Evolutionary conservation across 1,140 invertebrate genomes (phyloP), one percentile per base, ranked within the genome.

Genomic region (Neodiprion virginianus): DNA sequence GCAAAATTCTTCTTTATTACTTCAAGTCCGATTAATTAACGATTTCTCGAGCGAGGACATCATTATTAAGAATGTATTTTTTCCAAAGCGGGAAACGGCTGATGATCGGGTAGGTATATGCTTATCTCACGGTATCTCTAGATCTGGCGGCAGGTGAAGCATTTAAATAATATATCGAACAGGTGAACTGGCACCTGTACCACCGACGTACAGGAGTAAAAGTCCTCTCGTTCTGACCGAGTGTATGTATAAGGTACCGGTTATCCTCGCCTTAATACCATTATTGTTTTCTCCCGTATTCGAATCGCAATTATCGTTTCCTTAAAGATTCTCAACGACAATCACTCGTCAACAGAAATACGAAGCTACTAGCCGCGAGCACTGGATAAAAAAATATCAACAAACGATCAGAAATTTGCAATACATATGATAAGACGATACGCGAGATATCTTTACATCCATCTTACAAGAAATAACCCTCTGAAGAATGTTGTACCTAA

Each of bases 141-240:
- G 77, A 82, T 83, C 79, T 61, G 11, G 75, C 67, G 78, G 78
- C 82, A 83, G 82, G 82, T 83, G 82, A 80, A 80, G 82, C 79
- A 83, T 83, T 83, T 83, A 82, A 83, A 83, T 83, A 83, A 81
- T 79, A 81, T 82, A 82, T 81, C 79, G 82, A 83, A 83, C 82
- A 83, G 82, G 82, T 83, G 82, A 83, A 83, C 82, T 82, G 81
- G 80, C 82, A 83, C 80, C 81, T 83, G 82, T 83, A 79, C 79
- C 53, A 61, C 11, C 53, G 53, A 5, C 8, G 53, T 8, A 61
- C 53, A 61, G 53, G 53, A 61, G 53, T 61, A 61, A 61, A 61
- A 61, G 53, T 61, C 53, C 53, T 61, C 8, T 61, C 53, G 53
- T 61, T 4, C n/a, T 61, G 53, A 61, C 53, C 11, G 53, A 61